Base-by-base conservation (phyloP, 2,113 vertebrate species). In the Hypomesus transpacificus region DNA sequence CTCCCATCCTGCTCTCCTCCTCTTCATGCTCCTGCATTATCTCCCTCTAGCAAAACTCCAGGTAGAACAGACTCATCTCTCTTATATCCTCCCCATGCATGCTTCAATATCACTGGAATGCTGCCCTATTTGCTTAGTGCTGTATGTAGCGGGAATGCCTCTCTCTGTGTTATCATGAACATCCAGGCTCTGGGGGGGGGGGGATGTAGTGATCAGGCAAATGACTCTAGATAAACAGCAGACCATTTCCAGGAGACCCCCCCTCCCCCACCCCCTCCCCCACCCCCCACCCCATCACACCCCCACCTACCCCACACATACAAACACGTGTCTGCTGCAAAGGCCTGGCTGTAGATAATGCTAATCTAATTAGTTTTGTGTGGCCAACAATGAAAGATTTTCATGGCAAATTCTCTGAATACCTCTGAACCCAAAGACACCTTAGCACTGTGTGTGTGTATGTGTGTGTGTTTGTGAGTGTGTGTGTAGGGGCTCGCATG, bases 81-180 rank as follows among this genome's bases (percentile, higher is more conserved):
- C 72, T 70, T 5, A 85, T 85, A 89, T 86, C 84, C 82, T 67
- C 78, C 69, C 70, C 70, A 77, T 82, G 77, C 83, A 85, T 81
- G 87, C 88, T 87, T 87, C 86, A 89, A 86, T 89, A 90, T 87
- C 78, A 83, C 6, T 78, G 87, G 89, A 87, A 90, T 90, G 85
- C 84, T 80, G 76, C 74, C 77, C 82, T 87, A 81, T 85, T 89
- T 86, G 70, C 67, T 80, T 66, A 75, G 84, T 75, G 66, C 65
- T 72, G 67, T 56, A 82, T 86, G 80, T 80, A 73, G 65, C 52
- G 77, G 73, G 82, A 85, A 85, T 80, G 78, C 46, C 76, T 69
- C 74, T 81, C 78, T 77, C 39, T 76, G 76, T 75, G 66, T 78
- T 60, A 51, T 73, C 6, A 50, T 52, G 74, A 22, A 14, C 34